Base-by-base conservation (phyloP, 2,113 vertebrate species). In the Chrysemys picta region DNA sequence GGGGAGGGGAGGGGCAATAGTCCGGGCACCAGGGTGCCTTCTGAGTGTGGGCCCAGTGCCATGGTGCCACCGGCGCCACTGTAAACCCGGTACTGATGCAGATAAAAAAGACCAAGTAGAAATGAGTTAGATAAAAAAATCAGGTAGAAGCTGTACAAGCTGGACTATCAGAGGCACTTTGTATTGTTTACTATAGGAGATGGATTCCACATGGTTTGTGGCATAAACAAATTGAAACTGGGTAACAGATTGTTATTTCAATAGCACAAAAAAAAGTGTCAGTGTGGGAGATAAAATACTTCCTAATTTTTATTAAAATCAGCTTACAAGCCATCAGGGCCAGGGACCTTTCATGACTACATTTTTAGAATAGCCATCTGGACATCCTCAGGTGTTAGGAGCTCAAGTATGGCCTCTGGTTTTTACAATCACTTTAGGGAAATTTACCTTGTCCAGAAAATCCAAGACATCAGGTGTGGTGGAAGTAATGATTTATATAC, bases 361-460 rank as follows among this genome's bases (percentile, higher is more conserved):
- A 88, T 89, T 95, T 97, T 97, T 87, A 93, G 84, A 95, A 80
- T 96, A 95, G 93, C 96, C 96, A 97, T 95, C 96, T 97, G 97
- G 96, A 92, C 89, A 92, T 97, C 85, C 95, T 95, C 94, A 88
- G 82, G 97, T 93, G 91, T 91, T 82, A 25, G 89, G 78, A 25
- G 27, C 82, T 92, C 89, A 31, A 95, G 54, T 80, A 53, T 59
- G n/a, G 75, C 59, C 79, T 90, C 84, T 89, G 12, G 75, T 95
- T 93, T 94, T 93, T 42, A 87, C 5, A 81, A 80, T 62, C 24
- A 29, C 59, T 96, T 84, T 91, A 80, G 80, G 89, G 89, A 94
- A 94, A 78, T 56, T 53, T 45, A 83, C 5, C 35, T 79, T 89
- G 45, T 93, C 56, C 42, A 95, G 59, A 96, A 95, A 94, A 93